Conservation (phyloP, 37 sponge, comb jelly and placozoan genomes). For the Chondrosia reniformis region DNA sequence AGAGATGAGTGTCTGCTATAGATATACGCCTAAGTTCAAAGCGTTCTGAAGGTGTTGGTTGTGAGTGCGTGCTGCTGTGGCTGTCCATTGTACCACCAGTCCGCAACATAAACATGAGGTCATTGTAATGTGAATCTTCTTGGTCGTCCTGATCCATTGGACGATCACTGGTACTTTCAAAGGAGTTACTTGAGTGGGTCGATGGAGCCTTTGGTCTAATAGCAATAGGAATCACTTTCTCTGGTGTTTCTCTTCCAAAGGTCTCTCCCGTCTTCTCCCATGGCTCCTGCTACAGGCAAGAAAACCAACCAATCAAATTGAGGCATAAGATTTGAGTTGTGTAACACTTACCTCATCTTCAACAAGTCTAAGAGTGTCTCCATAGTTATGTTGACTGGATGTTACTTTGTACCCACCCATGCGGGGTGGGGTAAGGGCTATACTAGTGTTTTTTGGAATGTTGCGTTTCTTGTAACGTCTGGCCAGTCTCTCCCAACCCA, state of each 20-base stretch:
- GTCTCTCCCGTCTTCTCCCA: not conserved
- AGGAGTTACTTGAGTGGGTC: not conserved
- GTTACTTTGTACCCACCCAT: not conserved
- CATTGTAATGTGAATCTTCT: constrained; percentile 59
- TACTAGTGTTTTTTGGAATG: constrained; percentile 8
- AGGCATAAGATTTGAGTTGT: not conserved
- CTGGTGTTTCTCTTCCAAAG: not conserved
- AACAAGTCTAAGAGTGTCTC: not conserved
- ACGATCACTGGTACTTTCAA: constrained; percentile 1
- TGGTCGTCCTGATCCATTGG: constrained; percentile 29
- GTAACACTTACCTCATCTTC: not conserved
- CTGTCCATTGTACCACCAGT: constrained; percentile 36
- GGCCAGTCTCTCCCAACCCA: constrained; percentile 60
- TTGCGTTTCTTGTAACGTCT: constrained; percentile 43
- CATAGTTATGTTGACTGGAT: not conserved
- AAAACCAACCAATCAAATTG: not conserved
- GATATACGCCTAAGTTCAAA: constrained; percentile 70
- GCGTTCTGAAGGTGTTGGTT: constrained; percentile 46
- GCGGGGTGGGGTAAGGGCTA: constrained; percentile 11
- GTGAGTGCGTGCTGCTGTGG: not conserved
- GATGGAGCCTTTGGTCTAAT: constrained; percentile 1
- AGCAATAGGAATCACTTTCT: constrained; percentile 12
- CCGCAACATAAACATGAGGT: constrained; percentile 71
- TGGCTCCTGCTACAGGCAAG: not conserved
- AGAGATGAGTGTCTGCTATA: constrained; percentile 83